Evolutionary conservation across 1,140 invertebrate genomes (phyloP), one percentile per base, ranked within the genome.

Genomic region (Hypsibius dujardini): DNA sequence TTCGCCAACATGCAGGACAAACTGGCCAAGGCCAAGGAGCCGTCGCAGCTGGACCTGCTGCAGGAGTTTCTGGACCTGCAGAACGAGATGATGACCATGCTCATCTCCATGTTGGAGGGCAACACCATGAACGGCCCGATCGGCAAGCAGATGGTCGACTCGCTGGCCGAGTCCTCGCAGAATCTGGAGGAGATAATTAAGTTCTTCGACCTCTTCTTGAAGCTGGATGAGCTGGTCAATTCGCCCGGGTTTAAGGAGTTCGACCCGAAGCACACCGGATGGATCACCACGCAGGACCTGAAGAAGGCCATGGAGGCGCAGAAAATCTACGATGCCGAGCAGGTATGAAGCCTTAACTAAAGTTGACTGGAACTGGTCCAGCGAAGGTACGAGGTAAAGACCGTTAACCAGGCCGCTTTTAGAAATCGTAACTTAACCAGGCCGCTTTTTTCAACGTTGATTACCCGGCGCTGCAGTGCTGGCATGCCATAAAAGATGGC

Each of bases 1-100:
- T 99, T 99, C 82, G 96, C 96, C 0, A 93, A 99, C 79, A 98
- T 99, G 95, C 96, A 99, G 81, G 94, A 98, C 78, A 99, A 99
- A 82, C 62, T 67, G 62, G 7, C 62, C 7, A 67, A 67, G 42
- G 62, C 62, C 62, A 67, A n/a, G 7, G 62, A 70, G 42, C 7
- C 70, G n/a, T 70, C 50, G 70, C 96, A 99, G 81, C 88, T 98
- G 46, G 95, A 99, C 80, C 82, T 99, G 69, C 81, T 99, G 1
- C 90, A 97, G 81, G 95, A 98, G 79, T 84, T 99, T 46, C 84
- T 99, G 46, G 98, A 98, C 80, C 82, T 99, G 42, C 95, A 99
- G 80, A 99, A 98, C 79, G 96, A 99, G 80, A 98, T 99, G 96
- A 98, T 99, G 77, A 98, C 96, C 70, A 97, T 99, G 93, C 94